phyloP scores from a whole-genome alignment of 2,113 vertebrate species.

The Poecile atricapillus region DNA sequence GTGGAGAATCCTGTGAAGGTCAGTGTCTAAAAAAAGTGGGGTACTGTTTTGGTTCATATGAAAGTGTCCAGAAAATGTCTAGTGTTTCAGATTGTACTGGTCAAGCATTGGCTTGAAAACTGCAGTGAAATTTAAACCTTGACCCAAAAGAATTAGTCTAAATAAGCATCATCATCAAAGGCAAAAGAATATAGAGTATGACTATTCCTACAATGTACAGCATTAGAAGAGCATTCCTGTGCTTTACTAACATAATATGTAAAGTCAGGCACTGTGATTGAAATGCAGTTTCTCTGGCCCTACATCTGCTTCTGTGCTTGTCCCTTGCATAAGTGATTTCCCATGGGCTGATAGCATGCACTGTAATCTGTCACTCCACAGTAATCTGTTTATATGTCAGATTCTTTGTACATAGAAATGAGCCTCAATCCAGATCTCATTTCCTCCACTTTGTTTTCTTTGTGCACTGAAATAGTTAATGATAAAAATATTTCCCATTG shows the following conservation, averaged over 20 bases:
- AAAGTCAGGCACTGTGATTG: background rate
- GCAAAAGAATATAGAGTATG: background rate
- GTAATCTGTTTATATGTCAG: background rate
- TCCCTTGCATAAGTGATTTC: background rate
- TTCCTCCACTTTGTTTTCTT: background rate
- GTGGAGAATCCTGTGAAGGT: constrained; percentile 97
- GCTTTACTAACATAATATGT: background rate
- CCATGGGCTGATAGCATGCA: background rate
- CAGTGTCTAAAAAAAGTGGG: constrained; percentile 46
- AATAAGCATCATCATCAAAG: background rate
- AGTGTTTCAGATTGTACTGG: background rate
- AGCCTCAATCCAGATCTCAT: background rate
- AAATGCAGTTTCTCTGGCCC: background rate
- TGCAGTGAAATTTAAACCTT: background rate
- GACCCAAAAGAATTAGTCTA: background rate
- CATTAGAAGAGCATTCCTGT: background rate
- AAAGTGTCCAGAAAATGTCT: background rate
- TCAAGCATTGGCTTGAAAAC: background rate
- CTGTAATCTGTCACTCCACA: background rate
- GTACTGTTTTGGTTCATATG: background rate
- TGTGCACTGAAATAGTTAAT: background rate
- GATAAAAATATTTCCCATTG: background rate
- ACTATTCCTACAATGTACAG: background rate
- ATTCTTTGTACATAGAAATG: background rate
- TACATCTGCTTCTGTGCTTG: background rate